phyloP scores from a whole-genome alignment of 2,797 vertebrate genomes.

The Macroramphosus scolopax region DNA sequence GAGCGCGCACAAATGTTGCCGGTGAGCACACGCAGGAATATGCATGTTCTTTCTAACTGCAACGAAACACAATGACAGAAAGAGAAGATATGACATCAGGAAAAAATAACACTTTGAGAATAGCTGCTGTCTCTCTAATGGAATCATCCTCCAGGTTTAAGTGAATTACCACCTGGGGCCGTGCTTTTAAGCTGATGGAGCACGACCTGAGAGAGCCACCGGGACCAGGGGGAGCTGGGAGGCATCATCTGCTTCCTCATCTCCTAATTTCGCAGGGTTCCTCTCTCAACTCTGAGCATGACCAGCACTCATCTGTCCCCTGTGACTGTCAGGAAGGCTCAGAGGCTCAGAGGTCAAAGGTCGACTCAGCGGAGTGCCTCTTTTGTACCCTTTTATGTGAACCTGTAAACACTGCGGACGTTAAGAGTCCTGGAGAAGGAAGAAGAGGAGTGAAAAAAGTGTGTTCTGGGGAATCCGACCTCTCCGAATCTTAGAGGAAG shows the following conservation, averaged over 20 bases:
- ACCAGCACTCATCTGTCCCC: constrained; percentile 48
- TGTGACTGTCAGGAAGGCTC: constrained; percentile 17
- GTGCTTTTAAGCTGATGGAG: constrained; percentile 62
- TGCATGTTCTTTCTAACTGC: too few species aligned
- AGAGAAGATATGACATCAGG: not conserved
- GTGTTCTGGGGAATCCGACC: constrained; percentile 14
- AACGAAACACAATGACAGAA: not conserved
- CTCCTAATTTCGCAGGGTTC: constrained; percentile 6
- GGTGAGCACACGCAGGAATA: too few species aligned
- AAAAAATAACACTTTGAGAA: constrained; percentile 21
- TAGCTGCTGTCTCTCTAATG: constrained; percentile 41
- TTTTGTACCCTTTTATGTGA: too few species aligned
- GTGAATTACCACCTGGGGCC: constrained; percentile 70
- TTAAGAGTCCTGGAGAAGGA: too few species aligned
- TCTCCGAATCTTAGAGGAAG: constrained; percentile 26
- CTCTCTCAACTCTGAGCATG: constrained; percentile 37
- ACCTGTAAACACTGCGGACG: too few species aligned
- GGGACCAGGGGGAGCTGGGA: constrained; percentile 1
- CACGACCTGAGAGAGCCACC: constrained; percentile 32
- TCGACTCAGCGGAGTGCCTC: constrained; percentile 7
- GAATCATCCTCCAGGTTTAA: constrained; percentile 59
- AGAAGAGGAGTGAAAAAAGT: too few species aligned
- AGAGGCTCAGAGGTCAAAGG: constrained; percentile 23
- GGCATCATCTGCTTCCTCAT: constrained; percentile 18
- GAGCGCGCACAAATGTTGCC: too few species aligned